Evolutionary conservation across 2,797 vertebrate species (phyloP), one percentile per base, ranked within the genome.

Genomic region (Pipistrellus pipistrellus): DNA sequence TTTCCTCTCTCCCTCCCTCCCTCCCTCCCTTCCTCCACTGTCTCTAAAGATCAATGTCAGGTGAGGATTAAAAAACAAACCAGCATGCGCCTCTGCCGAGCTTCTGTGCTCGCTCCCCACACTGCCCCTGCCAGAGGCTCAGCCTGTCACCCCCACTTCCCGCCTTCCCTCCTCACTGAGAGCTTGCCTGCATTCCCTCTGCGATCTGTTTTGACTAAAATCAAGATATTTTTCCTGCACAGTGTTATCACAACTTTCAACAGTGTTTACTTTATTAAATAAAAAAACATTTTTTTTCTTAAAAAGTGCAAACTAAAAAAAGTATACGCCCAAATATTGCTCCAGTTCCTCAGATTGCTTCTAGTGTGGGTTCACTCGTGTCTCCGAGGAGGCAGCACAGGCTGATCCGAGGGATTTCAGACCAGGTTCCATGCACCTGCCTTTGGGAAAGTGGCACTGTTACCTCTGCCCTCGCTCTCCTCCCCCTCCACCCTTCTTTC

Each of bases 201-300:
- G 3, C 20, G 0, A 0, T 17, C 80, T 5, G 4, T 12, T 23
- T n/a, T 62, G 77, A 51, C 71, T 62, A 64, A 44, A 85, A 46
- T 73, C 53, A 25, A 38, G 69, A 30, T 76, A 94, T 75, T 53
- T 68, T 68, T 27, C 87, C 9, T 81, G 17, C 10, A 44, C 35
- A 69, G 10, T 46, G 35, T 57, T 46, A 84, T 23, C 35, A 18
- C 48, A 80, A 59, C 20, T 85, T 83, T 62, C 4, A 95, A 53
- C 17, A 75, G 15, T 48, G 44, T 30, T 88, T 76, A 6, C 25
- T 95, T 44, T 88, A 18, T 69, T 77, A 57, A 72, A 72, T 84
- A 17, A 71, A 46, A 64, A 91, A 77, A 13, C 12, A 4, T 53
- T 27, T 41, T 82, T 82, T 59, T 14, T 41, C 27, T 6, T 48